Evolutionary conservation across 64 coral and sea anemone species (phyloP).

Genomic region (Pachyseris speciosa): DNA sequence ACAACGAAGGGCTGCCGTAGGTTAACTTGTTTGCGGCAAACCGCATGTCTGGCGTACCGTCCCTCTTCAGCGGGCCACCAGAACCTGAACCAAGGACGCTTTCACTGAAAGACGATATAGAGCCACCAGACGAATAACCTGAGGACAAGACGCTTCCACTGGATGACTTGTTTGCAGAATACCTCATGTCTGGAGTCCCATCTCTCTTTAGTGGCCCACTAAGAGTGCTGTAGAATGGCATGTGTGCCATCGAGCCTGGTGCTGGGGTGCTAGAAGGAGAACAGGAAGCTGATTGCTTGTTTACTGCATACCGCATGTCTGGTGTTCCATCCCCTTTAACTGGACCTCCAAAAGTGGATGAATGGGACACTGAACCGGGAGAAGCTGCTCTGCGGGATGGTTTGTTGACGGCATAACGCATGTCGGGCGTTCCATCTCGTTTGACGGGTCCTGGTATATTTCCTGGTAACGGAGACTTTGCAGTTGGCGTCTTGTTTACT

Average conservation of each 20-base stretch:
- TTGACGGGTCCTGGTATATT: not conserved
- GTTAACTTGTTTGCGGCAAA: constrained; percentile 2
- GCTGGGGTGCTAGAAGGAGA: too few relatives aligned
- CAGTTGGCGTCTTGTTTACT: not conserved
- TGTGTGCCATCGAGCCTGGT: too few relatives aligned
- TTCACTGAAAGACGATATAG: not conserved
- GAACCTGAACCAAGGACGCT: not conserved
- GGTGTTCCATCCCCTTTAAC: constrained; percentile 51
- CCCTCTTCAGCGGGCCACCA: not conserved
- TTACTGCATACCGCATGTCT: constrained; percentile 21
- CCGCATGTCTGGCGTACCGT: constrained; percentile 49
- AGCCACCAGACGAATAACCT: not conserved
- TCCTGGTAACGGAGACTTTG: not conserved
- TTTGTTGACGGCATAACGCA: not conserved
- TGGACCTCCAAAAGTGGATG: not conserved
- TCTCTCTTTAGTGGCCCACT: not conserved
- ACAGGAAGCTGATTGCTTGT: not conserved
- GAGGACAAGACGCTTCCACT: not conserved
- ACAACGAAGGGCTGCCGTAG: not conserved
- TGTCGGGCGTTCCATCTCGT: constrained; percentile 40
- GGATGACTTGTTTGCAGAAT: not conserved
- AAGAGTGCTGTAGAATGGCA: too few relatives aligned
- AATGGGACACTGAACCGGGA: not conserved
- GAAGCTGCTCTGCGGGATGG: not conserved
- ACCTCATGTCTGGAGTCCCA: constrained; percentile 46